phyloP scores from a whole-genome alignment of 2,113 vertebrate genomes.

The Morone saxatilis region DNA sequence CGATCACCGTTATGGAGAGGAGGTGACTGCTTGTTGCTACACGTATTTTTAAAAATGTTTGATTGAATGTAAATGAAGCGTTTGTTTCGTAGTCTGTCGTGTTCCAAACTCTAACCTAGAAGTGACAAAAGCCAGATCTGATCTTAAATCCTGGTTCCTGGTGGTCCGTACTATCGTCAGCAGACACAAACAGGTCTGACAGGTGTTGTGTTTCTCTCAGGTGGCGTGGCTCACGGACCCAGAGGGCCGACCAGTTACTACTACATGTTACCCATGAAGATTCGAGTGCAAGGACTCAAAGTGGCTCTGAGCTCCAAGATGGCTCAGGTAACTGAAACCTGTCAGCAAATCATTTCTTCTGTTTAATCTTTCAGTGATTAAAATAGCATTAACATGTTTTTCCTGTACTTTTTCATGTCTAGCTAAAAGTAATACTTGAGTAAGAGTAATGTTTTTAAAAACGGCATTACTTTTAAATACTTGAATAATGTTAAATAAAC shows the following conservation, averaged over 20 bases:
- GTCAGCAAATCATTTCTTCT: neutral
- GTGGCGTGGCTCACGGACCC: constrained; percentile 90
- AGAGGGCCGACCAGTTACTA: constrained; percentile 93
- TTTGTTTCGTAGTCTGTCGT: neutral
- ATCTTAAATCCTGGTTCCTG: no score
- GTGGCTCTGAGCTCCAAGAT: constrained; percentile 89
- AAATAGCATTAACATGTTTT: neutral
- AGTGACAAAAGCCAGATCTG: neutral
- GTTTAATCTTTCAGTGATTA: neutral
- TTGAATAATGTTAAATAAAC: neutral
- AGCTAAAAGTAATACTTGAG: no score
- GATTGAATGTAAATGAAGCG: neutral
- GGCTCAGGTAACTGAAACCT: constrained; percentile 84
- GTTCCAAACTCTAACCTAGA: neutral
- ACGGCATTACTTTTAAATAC: no score
- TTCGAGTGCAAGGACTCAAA: constrained; percentile 89
- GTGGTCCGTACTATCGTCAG: no score
- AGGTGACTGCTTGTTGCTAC: constrained; percentile 74
- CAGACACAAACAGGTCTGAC: neutral
- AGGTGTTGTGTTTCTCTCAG: constrained; percentile 69
- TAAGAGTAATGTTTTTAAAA: no score
- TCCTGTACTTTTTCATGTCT: neutral
- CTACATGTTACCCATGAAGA: constrained; percentile 94
- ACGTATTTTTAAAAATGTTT: no score
- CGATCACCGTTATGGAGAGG: constrained; percentile 91